These are phyloP conservation scores for Apoda limacodes DNA, from an alignment of 2,888 invertebrate genomes.

Conservation along the genomic window DNA sequence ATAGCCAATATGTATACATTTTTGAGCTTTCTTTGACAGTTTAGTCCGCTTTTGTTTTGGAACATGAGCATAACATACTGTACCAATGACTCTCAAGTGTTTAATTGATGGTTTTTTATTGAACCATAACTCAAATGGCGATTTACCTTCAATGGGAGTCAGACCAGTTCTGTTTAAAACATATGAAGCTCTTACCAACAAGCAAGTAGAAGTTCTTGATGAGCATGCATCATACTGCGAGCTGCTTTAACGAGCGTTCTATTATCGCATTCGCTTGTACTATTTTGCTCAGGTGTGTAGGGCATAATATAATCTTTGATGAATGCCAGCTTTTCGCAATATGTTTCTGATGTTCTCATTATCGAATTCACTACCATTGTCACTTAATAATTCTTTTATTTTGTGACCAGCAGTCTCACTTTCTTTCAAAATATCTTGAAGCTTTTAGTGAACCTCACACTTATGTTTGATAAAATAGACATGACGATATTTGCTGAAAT, in stretches of 20 bases:
- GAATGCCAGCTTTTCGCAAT: no score
- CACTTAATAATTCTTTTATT: no score
- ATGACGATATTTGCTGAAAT: slow-evolving; percentile 1
- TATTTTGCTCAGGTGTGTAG: slow-evolving; percentile 3
- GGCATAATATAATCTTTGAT: slow-evolving; percentile 3
- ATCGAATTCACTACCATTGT: no score
- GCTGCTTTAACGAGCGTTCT: slow-evolving; percentile 3
- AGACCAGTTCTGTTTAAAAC: slow-evolving; percentile 1
- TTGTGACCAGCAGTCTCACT: no score
- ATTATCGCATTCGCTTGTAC: slow-evolving; percentile 2
- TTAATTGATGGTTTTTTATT: background rate
- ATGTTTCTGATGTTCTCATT: no score
- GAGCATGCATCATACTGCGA: slow-evolving; percentile 4
- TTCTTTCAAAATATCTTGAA: slow-evolving; percentile 1
- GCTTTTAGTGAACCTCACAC: slow-evolving; percentile 1
- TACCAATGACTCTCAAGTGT: background rate
- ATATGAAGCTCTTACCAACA: slow-evolving; percentile 1
- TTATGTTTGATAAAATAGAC: slow-evolving; percentile 1
- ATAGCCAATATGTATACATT: slow-evolving; percentile 1
- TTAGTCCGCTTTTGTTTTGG: slow-evolving; percentile 15
- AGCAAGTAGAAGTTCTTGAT: slow-evolving; percentile 2
- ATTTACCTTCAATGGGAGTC: background rate
- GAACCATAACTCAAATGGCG: slow-evolving; percentile 2
- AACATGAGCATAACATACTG: slow-evolving; percentile 8
- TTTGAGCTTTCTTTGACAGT: slow-evolving; percentile 3